Conservation (phyloP, 2,888 invertebrate genomes). For the Aspidiotus rigidus region DNA sequence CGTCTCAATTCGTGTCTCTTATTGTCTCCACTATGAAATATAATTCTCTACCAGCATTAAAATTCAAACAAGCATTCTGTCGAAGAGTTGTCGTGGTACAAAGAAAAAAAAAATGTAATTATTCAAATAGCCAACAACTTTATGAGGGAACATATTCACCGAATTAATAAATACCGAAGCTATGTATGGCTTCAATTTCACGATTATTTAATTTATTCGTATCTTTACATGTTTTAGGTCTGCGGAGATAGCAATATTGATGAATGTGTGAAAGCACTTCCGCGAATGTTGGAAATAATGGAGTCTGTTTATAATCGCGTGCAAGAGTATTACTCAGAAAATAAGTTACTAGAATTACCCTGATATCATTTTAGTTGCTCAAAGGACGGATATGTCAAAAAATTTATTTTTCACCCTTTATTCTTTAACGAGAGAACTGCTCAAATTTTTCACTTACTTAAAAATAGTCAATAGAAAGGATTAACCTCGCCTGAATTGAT, state of each 20-base stretch:
- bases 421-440: slow-evolving; percentile 15
- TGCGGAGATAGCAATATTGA: slow-evolving; percentile 15
- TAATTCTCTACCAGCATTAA: too few species aligned
- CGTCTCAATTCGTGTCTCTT: too few species aligned
- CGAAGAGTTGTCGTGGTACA: too few species aligned
- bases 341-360: slow-evolving; percentile 23
- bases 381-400: slow-evolving; percentile 10
- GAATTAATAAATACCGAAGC: too few species aligned
- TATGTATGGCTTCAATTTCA: too few species aligned
- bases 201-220: too few species aligned
- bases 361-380: slow-evolving; percentile 20
- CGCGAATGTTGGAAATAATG: slow-evolving; percentile 17
- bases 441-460: slow-evolving; percentile 15
- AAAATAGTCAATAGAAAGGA: too few species aligned
- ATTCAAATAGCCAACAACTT: too few species aligned
- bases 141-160: too few species aligned
- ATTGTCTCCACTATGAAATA: too few species aligned
- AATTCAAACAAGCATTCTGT: too few species aligned
- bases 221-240: slow-evolving; percentile 12
- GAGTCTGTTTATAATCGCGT: slow-evolving; percentile 25
- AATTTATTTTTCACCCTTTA: slow-evolving; percentile 19
- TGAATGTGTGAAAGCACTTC: slow-evolving; percentile 22
- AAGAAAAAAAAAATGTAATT: too few species aligned
- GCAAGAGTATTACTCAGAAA: slow-evolving; percentile 21
- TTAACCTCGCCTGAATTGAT: not conserved